phyloP scores from a whole-genome alignment of 2,113 vertebrate genomes.

The Syrrhaptes paradoxus region DNA sequence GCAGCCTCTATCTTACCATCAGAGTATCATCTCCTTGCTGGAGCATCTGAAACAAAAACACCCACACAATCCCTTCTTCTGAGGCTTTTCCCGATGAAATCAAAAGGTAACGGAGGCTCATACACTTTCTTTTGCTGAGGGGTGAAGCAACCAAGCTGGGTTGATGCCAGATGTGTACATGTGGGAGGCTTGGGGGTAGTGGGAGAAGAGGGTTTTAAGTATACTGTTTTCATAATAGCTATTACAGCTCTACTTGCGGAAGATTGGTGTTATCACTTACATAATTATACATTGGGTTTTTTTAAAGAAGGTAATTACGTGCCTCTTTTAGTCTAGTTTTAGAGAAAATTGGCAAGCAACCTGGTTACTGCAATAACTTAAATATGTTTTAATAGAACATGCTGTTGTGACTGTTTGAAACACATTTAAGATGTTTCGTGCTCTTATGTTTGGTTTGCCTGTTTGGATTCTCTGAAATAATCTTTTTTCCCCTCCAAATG shows the following conservation, averaged over 20 bases:
- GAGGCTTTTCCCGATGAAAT: constrained; percentile 63
- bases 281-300: not conserved
- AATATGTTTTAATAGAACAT: not conserved
- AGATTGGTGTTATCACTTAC: not conserved
- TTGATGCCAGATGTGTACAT: not conserved
- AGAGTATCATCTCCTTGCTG: constrained; percentile 54
- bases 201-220: not conserved
- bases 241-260: not conserved
- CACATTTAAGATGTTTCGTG: not conserved
- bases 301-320: not conserved
- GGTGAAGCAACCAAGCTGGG: not conserved
- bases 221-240: not conserved
- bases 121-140: constrained; percentile 25
- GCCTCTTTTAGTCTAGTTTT: not conserved
- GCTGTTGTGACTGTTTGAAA: not conserved
- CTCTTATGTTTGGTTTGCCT: not conserved
- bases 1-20: constrained; percentile 59
- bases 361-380: not conserved
- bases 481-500: not conserved
- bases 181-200: not conserved
- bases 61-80: constrained; percentile 48
- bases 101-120: constrained; percentile 65
- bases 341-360: not conserved
- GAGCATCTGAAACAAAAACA: constrained; percentile 61
- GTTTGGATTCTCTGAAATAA: not conserved